A percentile compares a stretch with the other conserved stretches of the same genome.
Evolutionary conservation across 37 sponge, comb jelly and placozoan genomes (phyloP).

Genomic region (Agelas oroides): DNA sequence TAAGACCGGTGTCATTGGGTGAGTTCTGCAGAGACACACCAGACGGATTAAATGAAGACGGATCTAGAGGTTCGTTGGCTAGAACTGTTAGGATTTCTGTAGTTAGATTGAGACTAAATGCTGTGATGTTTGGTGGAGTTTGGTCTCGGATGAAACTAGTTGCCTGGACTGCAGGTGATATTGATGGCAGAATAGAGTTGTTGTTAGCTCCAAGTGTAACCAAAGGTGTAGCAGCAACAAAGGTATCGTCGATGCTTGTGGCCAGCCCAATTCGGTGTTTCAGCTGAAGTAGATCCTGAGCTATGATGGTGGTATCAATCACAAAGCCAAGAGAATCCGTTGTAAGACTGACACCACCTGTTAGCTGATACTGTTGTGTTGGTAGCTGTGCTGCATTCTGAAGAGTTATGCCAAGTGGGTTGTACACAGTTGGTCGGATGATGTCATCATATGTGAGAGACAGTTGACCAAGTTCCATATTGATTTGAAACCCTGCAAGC

Average conservation of each 20-base stretch:
- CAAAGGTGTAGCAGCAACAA: slow-evolving; percentile 54
- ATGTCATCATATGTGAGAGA: slow-evolving; percentile 88
- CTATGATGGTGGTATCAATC: slow-evolving; percentile 66
- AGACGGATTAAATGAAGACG: slow-evolving; percentile 70
- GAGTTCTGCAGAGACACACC: slow-evolving; percentile 83
- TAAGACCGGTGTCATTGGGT: slow-evolving; percentile 53
- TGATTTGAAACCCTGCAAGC: slow-evolving; percentile 74
- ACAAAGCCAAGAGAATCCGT: slow-evolving; percentile 75
- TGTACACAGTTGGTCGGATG: slow-evolving; percentile 59
- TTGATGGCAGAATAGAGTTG: slow-evolving; percentile 27
- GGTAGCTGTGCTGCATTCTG: slow-evolving; percentile 68
- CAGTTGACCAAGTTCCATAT: slow-evolving; percentile 80
- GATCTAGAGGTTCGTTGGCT: slow-evolving; percentile 88
- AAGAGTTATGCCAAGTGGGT: slow-evolving; percentile 74
- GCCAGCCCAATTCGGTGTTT: slow-evolving; percentile 77
- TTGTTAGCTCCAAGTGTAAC: slow-evolving; percentile 62
- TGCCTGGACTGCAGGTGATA: slow-evolving; percentile 60
- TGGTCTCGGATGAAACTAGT: slow-evolving; percentile 63
- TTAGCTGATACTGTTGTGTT: slow-evolving; percentile 59
- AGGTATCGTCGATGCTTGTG: slow-evolving; percentile 66
- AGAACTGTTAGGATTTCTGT: slow-evolving; percentile 64
- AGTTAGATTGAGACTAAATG: slow-evolving; percentile 77
- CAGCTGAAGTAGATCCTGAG: slow-evolving; percentile 64
- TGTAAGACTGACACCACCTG: slow-evolving; percentile 68
- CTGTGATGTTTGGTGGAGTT: slow-evolving; percentile 69